Evolutionary conservation across 2,888 invertebrate species (phyloP).

Genomic region (Alcis repandata): DNA sequence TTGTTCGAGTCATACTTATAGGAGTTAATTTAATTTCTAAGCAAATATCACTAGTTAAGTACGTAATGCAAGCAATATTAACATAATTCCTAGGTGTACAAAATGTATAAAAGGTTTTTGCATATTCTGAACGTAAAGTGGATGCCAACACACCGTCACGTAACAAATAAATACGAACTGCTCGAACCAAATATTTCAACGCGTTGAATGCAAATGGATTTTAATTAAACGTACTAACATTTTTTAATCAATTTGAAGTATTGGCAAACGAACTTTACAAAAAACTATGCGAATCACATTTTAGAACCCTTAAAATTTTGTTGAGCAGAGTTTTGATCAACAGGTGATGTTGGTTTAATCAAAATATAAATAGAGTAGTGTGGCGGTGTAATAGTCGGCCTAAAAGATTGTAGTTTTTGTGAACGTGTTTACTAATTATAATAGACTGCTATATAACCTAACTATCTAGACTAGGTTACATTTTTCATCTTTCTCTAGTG

Average conservation of each 20-base stretch:
- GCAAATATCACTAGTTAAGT: conserved; percentile 80
- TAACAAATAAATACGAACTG: conserved; percentile 41
- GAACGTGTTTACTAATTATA: conserved; percentile 46
- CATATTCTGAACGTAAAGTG: conserved; percentile 59
- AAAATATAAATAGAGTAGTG: conserved; percentile 43
- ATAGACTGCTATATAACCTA: conserved; percentile 78
- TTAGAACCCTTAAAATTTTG: neutral
- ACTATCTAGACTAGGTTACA: conserved; percentile 62
- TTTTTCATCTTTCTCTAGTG: conserved; percentile 82
- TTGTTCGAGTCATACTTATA: conserved; percentile 79
- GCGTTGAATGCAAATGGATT: conserved; percentile 45
- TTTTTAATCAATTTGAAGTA: conserved; percentile 23
- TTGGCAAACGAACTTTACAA: neutral
- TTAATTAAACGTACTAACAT: conserved; percentile 43
- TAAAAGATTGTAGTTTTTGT: conserved; percentile 64
- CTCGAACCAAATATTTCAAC: conserved; percentile 40
- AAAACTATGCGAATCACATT: neutral
- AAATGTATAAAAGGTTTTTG: conserved; percentile 72
- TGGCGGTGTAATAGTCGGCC: conserved; percentile 60
- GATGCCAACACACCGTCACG: conserved; percentile 61
- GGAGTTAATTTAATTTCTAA: conserved; percentile 73
- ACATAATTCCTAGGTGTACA: conserved; percentile 67
- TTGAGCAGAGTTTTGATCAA: neutral
- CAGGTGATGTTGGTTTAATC: conserved; percentile 14
- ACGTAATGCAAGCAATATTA: conserved; percentile 83